Evolutionary conservation across 2,797 vertebrate genomes (phyloP), one percentile per base, ranked within the genome.

Genomic region (Leuciscus waleckii): DNA sequence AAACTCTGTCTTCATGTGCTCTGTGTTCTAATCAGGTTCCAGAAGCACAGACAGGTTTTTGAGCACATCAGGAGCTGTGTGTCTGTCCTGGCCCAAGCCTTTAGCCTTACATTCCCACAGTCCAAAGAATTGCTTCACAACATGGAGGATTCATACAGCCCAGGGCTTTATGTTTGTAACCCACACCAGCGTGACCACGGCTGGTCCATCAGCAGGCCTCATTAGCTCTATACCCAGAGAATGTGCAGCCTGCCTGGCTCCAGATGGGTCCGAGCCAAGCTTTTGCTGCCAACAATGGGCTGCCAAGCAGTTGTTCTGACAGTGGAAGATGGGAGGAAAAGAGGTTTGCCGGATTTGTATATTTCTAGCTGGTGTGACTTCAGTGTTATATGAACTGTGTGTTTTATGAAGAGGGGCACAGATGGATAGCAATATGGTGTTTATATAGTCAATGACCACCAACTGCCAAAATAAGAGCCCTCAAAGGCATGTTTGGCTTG

Each of bases 101-200:
- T 91, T 56, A 79, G 84, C 68, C 87, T 86, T 9, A 32, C 65
- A 88, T 94, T 96, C 94, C 95, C 95, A 94, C 95, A 96, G 94
- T 92, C 94, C 92, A 92, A 93, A 93, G 93, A 95, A 94, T 93
- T 94, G 92, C 91, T 95, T 94, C 93, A 92, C 93, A 96, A 95
- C 74, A 90, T 95, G 93, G 94, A 93, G 91, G 92, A 94, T 95
- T 95, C 94, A 90, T 92, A 89, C 91, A 90, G 89, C 81, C 68
- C 80, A 93, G 91, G 92, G 94, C 93, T 94, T 95, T 94, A 83
- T 96, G 96, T 97, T 97, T 97, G 96, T 96, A 97, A 95, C 95
- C 84, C 94, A 91, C 95, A 94, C 93, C 93, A 94, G 95, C 95
- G 94, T 94, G 94, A 94, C 93, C 94, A 92, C 88, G 74, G 88